phyloP scores from a whole-genome alignment of 2,113 vertebrate species.

The Colaptes auratus region DNA sequence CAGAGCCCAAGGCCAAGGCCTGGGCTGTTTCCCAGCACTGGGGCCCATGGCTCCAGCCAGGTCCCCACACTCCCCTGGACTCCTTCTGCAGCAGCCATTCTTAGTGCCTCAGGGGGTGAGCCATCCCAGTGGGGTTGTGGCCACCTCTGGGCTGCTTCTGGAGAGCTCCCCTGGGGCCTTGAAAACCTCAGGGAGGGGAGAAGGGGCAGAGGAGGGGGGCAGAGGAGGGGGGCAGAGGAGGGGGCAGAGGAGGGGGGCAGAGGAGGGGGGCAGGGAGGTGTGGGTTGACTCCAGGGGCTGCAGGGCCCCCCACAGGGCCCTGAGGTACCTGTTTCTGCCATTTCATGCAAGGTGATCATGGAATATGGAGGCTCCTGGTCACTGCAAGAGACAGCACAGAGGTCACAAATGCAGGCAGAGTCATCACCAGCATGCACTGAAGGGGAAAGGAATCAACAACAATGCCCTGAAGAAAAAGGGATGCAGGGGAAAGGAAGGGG shows the following conservation, averaged over 20 bases:
- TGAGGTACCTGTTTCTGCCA: constrained; percentile 96
- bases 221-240: too few relatives aligned
- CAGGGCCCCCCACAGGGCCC: constrained; percentile 41
- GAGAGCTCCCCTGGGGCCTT: accelerated
- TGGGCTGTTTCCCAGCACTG: accelerated
- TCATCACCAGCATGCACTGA: background rate
- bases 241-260: too few relatives aligned
- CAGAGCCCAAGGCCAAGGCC: background rate
- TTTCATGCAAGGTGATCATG: constrained; percentile 99
- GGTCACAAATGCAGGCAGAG: constrained; percentile 44
- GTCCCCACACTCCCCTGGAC: accelerated
- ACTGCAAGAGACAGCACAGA: constrained; percentile 83
- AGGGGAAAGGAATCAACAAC: background rate
- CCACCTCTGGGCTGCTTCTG: background rate
- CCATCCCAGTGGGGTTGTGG: background rate
- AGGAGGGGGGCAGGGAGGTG: too few relatives aligned
- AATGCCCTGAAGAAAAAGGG: too few relatives aligned
- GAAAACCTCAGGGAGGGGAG: accelerated
- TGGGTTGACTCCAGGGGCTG: background rate
- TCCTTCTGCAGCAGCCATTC: background rate
- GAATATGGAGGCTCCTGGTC: constrained; percentile 99
- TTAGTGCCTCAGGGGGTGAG: background rate
- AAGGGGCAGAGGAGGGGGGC: too few relatives aligned
- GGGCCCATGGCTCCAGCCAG: accelerated
- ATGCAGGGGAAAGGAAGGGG: background rate